These are phyloP conservation scores for Paramormyrops hopkinsi DNA, from an alignment of 2,797 vertebrate genomes.

Conservation along the genomic window DNA sequence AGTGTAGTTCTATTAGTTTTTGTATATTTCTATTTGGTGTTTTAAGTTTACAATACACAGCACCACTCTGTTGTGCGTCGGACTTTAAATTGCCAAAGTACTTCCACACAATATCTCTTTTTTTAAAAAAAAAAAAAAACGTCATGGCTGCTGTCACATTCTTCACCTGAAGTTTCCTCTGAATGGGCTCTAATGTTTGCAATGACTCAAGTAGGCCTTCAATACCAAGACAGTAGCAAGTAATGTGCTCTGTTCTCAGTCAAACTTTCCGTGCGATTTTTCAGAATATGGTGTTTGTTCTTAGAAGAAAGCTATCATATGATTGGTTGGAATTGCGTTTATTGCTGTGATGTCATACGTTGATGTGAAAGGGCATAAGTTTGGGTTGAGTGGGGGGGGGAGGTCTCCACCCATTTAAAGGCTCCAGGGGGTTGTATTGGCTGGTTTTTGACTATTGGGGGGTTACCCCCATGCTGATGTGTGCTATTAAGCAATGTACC, in stretches of 20 bases:
- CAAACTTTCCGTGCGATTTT: background rate
- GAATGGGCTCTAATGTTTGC: background rate
- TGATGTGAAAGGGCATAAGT: background rate
- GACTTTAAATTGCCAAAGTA: background rate
- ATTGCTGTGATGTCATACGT: background rate
- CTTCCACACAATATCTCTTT: background rate
- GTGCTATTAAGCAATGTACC: background rate
- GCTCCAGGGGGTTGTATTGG: background rate
- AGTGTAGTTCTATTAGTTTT: background rate
- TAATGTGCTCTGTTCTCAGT: background rate
- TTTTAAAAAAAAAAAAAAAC: background rate
- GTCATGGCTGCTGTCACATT: background rate
- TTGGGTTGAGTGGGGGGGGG: background rate
- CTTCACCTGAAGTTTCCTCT: background rate
- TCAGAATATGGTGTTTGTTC: background rate
- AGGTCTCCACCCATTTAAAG: background rate
- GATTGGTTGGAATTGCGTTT: background rate
- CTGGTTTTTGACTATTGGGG: too few species aligned
- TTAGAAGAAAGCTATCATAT: background rate
- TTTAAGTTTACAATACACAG: background rate
- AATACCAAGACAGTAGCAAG: background rate
- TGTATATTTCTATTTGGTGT: background rate
- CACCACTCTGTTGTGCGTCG: background rate
- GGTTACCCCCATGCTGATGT: background rate
- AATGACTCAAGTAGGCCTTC: background rate